Base-by-base conservation (phyloP, 2,888 invertebrate species). In the Cybosia mesomella region DNA sequence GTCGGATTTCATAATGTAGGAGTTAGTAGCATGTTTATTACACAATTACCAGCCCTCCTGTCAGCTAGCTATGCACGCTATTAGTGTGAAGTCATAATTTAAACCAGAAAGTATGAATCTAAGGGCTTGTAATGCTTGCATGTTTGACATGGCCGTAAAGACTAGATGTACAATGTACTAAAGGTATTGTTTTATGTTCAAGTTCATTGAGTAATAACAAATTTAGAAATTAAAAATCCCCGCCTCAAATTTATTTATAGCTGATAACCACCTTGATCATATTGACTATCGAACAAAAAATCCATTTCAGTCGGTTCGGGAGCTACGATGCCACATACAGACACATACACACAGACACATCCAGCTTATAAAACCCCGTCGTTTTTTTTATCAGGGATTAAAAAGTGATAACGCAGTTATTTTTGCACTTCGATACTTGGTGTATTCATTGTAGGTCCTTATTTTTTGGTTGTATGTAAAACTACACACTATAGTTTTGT, bases 51-150 rank as follows among this genome's bases (percentile, higher is more conserved):
- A 79, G 55, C 68, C 69, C 64, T 69, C 76, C 72, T 69, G 70
- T 78, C 82, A 81, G 76, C 68, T 65, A 66, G 64, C 67, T 68
- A 67, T 73, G 70, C 82, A 70, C 76, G 81, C 79, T 59, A 81
- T 70, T 58, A 67, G 64, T 67, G 59, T 79, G 79, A 78, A 72
- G 70, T 78, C 82, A 81, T 78, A 71, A 79, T 81, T 77, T 67
- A 73, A 58, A 53, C 54, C 61, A 67, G 79, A 79, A 77, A 79
- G 70, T 67, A 70, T 81, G 73, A 72, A 72, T 71, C 68, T 67
- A 64, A 74, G 70, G 59, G 61, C 75, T 75, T 70, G 79, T 68
- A 75, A 32, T n/a, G 28, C 24, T 43, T 57, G 32, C 15, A 18
- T 22, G 55, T 60, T 49, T 2, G 8, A 49, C 49, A 54, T 24